Base-by-base conservation (phyloP, 2,113 vertebrate genomes). In the Lagopus muta region DNA sequence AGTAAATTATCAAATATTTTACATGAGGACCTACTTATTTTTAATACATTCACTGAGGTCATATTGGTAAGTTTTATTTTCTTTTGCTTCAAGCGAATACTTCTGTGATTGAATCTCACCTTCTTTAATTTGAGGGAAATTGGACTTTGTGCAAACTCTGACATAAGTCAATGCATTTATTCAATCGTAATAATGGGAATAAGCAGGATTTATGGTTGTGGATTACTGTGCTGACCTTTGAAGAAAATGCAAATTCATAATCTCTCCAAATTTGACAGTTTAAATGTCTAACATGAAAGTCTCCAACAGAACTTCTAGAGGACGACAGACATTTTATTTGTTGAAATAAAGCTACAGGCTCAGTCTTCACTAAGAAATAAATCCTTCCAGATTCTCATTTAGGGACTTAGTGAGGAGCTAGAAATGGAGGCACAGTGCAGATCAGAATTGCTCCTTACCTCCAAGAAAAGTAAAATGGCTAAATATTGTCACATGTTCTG, bases 201-300 rank as follows among this genome's bases (percentile, higher is more conserved):
- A 0, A 75, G 32, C 18, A 81, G 58, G 55, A 52, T 0, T 90
- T 83, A 82, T 27, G 22, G 58, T 66, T 52, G 61, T 40, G 73
- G 32, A 72, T 94, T 90, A 81, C 22, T 75, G 57, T 60, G 38
- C 50, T 80, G 60, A 55, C 30, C 67, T 88, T 93, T 91, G 83
- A 95, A 95, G 65, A 88, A 93, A 88, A 93, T 88, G 50, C 65
- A 96, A 93, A 94, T 89, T n/a, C 36, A 61, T 79, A 91, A 91
- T 87, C 32, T 87, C 28, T 79, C 71, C n/a, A 79, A 79, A 90
- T 82, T 87, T 76, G 52, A 52, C 57, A 65, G 13, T 48, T 81
- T 86, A 76, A 93, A 73, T 73, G 71, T 65, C 74, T 75, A 78
- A 48, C 57, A 76, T 27, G 86, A 69, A 65, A 85, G 70, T 45